phyloP scores from a whole-genome alignment of 1,140 invertebrate species.

The Pseudomyrmex cubaensis region DNA sequence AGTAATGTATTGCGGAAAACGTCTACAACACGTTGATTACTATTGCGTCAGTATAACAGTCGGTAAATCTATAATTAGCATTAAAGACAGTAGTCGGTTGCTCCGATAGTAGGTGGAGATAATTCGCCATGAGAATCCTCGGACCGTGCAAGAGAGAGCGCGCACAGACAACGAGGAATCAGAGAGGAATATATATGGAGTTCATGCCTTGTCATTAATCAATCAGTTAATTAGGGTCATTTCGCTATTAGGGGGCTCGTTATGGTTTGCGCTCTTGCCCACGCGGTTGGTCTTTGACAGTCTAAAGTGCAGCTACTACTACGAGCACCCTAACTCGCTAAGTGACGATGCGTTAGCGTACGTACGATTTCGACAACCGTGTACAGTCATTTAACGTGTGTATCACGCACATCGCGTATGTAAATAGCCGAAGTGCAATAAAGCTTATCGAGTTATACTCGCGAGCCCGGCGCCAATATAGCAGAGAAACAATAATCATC shows the following conservation, averaged over 20 bases:
- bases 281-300: slow-evolving; percentile 56
- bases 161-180: slow-evolving; percentile 55
- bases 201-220: slow-evolving; percentile 71
- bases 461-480: background rate
- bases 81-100: slow-evolving; percentile 6
- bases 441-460: background rate
- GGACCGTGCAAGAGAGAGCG: background rate
- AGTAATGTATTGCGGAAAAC: slow-evolving; percentile 19
- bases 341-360: slow-evolving; percentile 29
- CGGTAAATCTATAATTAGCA: slow-evolving; percentile 6
- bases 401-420: background rate
- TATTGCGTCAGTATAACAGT: background rate
- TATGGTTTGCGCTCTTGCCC: slow-evolving; percentile 26
- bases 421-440: background rate
- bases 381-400: background rate
- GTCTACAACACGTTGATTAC: slow-evolving; percentile 6
- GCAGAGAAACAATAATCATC: background rate
- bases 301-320: slow-evolving; percentile 58
- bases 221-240: slow-evolving; percentile 73
- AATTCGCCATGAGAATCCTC: slow-evolving; percentile 30
- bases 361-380: slow-evolving; percentile 29
- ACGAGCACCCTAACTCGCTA: slow-evolving; percentile 26
- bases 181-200: slow-evolving; percentile 35
- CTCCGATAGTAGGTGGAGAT: slow-evolving; percentile 30
- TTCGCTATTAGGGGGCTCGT: slow-evolving; percentile 57